phyloP scores from a whole-genome alignment of 2,888 invertebrate genomes.

The Parasteatoda lunata region DNA sequence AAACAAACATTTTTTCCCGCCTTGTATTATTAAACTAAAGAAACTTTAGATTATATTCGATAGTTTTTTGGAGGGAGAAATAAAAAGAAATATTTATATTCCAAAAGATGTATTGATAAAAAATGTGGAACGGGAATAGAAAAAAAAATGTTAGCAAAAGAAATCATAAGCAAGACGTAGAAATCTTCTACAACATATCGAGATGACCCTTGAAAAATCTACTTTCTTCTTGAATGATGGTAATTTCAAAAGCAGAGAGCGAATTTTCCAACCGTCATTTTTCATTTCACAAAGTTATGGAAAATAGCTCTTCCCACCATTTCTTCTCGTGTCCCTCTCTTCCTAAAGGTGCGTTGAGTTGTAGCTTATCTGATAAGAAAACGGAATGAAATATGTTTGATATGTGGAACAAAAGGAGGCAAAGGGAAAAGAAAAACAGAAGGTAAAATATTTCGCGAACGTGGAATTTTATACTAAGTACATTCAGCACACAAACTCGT shows the following conservation, averaged over 20 bases:
- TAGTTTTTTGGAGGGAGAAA: neutral
- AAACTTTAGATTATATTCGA: no score
- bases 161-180: slow-evolving; percentile 36
- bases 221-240: slow-evolving; percentile 55
- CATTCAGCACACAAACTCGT: neutral
- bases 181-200: slow-evolving; percentile 34
- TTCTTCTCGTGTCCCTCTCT: neutral
- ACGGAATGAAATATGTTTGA: slow-evolving; percentile 17
- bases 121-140: neutral
- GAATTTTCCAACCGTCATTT: slow-evolving; percentile 48
- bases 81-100: slow-evolving; percentile 21
- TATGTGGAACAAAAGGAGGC: slow-evolving; percentile 11
- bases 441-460: neutral
- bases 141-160: slow-evolving; percentile 4
- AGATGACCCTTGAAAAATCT: slow-evolving; percentile 51
- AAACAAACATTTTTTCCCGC: no score
- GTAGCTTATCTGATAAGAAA: slow-evolving; percentile 17
- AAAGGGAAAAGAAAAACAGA: neutral
- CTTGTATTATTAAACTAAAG: no score
- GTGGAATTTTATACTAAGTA: neutral
- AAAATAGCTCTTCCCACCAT: slow-evolving; percentile 28
- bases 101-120: slow-evolving; percentile 10
- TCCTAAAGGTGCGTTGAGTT: slow-evolving; percentile 18
- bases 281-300: slow-evolving; percentile 39
- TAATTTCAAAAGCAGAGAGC: slow-evolving; percentile 50